These are phyloP conservation scores for Oscheius onirici DNA, from an alignment of 2,888 invertebrate genomes.

Conservation along the genomic window DNA sequence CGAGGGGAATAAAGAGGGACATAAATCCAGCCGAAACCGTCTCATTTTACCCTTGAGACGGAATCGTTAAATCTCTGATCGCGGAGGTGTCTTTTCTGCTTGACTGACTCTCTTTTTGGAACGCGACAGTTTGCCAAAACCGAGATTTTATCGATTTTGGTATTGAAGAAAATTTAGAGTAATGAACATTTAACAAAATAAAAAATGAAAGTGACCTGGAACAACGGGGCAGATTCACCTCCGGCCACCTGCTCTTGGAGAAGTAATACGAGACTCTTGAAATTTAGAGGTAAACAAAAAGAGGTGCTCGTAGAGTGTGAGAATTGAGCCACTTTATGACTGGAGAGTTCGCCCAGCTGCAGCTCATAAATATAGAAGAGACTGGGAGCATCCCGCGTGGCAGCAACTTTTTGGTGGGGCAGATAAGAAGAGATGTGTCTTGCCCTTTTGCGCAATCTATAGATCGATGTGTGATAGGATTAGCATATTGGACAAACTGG, in stretches of 20 bases:
- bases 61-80: background rate
- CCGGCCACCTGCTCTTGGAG: background rate
- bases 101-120: background rate
- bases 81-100: background rate
- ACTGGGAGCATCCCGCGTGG: background rate
- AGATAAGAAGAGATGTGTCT: background rate
- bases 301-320: background rate
- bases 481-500: conserved; percentile 29
- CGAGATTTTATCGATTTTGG: background rate
- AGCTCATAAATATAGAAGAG: background rate
- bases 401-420: background rate
- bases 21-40: conserved; percentile 2
- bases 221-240: conserved; percentile 3
- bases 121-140: background rate
- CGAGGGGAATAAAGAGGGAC: conserved; percentile 24
- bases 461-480: conserved; percentile 25
- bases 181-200: conserved; percentile 5
- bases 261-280: background rate
- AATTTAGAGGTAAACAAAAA: background rate
- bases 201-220: background rate
- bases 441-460: conserved; percentile 5
- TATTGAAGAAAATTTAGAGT: background rate
- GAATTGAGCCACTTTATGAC: background rate
- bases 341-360: background rate
- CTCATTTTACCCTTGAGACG: background rate